These are phyloP conservation scores for Acronicta alni DNA, from an alignment of 2,888 invertebrate species.

Conservation along the genomic window DNA sequence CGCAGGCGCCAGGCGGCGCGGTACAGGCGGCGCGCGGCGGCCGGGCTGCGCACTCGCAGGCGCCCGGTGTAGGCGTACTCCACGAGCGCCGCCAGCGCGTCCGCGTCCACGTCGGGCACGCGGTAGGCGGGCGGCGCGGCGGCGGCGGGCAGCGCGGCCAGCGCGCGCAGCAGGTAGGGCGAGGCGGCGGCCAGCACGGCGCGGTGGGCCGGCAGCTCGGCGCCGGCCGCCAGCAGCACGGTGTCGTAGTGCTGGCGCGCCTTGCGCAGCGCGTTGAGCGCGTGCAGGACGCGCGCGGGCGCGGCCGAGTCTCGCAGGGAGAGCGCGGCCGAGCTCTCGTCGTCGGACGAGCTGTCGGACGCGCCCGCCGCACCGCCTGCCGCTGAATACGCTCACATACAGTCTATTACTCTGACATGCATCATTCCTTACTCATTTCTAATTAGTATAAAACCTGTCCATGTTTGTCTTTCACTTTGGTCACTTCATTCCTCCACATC, in stretches of 20 bases:
- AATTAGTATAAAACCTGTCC: no score
- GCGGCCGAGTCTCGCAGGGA: conserved; percentile 89
- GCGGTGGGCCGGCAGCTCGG: conserved; percentile 91
- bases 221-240: conserved; percentile 92
- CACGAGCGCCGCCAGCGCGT: conserved; percentile 92
- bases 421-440: no score
- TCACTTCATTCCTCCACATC: no score
- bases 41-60: conserved; percentile 83
- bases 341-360: conserved; percentile 70
- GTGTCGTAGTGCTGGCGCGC: conserved; percentile 96
- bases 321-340: conserved; percentile 78
- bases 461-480: no score
- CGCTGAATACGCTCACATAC: neutral
- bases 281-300: conserved; percentile 90
- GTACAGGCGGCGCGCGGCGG: conserved; percentile 92
- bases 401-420: no score
- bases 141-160: conserved; percentile 89
- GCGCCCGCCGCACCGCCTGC: conserved; percentile 60
- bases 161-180: conserved; percentile 93
- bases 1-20: conserved; percentile 94
- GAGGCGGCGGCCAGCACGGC: conserved; percentile 94
- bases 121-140: conserved; percentile 62
- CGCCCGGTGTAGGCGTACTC: conserved; percentile 95
- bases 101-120: conserved; percentile 74
- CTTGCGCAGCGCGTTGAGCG: conserved; percentile 94